Conservation (phyloP, 2,888 invertebrate species). For the Sinohyriopsis cumingii region DNA sequence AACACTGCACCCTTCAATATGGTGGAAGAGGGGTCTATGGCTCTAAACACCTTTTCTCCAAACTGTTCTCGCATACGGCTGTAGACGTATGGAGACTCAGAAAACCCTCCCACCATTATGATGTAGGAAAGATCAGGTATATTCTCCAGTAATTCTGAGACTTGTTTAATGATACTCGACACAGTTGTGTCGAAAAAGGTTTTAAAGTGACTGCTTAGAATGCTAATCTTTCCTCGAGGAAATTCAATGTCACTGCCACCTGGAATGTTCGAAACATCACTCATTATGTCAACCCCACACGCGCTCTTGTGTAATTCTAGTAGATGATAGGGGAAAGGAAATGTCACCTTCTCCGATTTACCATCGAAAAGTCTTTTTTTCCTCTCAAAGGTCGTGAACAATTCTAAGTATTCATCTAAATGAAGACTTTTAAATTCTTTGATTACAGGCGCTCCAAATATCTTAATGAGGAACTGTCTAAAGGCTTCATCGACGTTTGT, state of each 20-base stretch:
- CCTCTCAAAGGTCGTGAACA: conserved; percentile 21
- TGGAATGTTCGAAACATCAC: not conserved
- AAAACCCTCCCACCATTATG: conserved; percentile 1
- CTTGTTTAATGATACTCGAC: not conserved
- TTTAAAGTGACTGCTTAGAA: not conserved
- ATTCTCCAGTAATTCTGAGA: not conserved
- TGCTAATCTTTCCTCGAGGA: not conserved
- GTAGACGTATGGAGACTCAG: conserved; percentile 3
- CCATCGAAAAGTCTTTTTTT: conserved; percentile 30
- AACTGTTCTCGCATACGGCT: not conserved
- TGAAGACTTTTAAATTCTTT: conserved; percentile 9
- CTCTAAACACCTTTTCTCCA: conserved; percentile 7
- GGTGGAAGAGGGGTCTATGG: conserved; percentile 19
- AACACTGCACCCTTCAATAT: conserved; percentile 33
- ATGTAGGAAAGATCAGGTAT: not conserved
- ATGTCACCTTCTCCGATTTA: conserved; percentile 3
- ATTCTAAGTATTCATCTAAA: conserved; percentile 24
- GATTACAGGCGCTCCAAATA: conserved; percentile 13
- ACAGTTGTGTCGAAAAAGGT: not conserved
- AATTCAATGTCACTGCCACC: not conserved
- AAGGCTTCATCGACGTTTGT: conserved; percentile 23
- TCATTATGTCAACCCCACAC: not conserved
- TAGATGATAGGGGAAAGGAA: conserved; percentile 16
- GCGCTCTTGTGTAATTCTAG: conserved; percentile 6
- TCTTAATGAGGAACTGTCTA: conserved; percentile 1